Evolutionary conservation across 2,113 vertebrate genomes (phyloP), one percentile per base, ranked within the genome.

Genomic region (Chaetura pelagica): DNA sequence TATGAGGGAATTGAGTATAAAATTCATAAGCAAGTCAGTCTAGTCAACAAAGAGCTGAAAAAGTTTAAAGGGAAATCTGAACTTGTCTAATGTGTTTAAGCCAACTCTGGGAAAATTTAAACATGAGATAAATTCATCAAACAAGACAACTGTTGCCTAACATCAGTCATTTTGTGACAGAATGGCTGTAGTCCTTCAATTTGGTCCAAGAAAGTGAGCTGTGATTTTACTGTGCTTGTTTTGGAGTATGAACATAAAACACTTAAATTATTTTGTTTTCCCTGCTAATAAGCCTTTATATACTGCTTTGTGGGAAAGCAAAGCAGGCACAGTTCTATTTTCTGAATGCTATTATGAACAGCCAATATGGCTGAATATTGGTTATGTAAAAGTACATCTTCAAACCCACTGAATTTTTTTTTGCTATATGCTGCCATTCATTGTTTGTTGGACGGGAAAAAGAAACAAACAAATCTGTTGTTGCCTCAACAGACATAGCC

Each of bases 311-410:
- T 68, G n/a, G 26, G 44, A 63, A 78, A 48, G 30, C 44, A 72
- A 57, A 81, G 34, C 30, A 63, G 10, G 10, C 42, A 19, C 10
- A 6, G 40, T 77, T 86, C 32, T 66, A 0, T 46, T 62, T 32
- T 77, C 24, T 58, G 29, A 42, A 72, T 1, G 1, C 7, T 62
- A 4, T 67, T 77, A 42, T 0, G 2, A 18, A 32, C 15, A 86
- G 24, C 21, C 2, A 1, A 3, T 85, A 35, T n/a, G 46, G 17
- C 38, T 51, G 19, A 51, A 7, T 61, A 34, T 66, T 2, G 0
- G 10, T 67, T 87, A 13, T 34, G 19, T 59, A 42, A 69, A 71
- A 22, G 49, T 23, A 54, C 7, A 8, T 44, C 32, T 81, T 84
- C 10, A 80, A n/a, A 58, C 38, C 4, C 61, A 40, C 54, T 27